phyloP scores from a whole-genome alignment of 2,797 vertebrate genomes.

The Bovichtus variegatus region DNA sequence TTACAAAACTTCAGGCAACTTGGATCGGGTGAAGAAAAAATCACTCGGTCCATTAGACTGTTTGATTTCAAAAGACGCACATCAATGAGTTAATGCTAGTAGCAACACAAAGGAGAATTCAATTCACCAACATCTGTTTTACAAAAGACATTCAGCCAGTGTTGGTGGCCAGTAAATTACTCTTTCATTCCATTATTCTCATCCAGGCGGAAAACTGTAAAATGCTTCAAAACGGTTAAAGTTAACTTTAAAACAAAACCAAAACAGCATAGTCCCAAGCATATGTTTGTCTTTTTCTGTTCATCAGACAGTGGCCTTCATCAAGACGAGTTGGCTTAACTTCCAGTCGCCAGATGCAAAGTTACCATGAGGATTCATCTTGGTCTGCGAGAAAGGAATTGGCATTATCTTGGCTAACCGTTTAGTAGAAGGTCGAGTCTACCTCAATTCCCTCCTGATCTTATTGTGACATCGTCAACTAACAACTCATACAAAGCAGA shows the following conservation, averaged over 20 bases:
- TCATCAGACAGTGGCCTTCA: background rate
- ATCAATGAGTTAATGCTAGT: background rate
- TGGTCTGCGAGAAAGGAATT: background rate
- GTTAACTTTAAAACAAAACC: background rate
- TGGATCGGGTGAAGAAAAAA: background rate
- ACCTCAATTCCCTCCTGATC: background rate
- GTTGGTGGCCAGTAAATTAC: background rate
- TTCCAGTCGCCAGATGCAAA: background rate
- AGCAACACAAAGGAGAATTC: background rate
- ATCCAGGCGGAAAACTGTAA: slow-evolving; percentile 2
- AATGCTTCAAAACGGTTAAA: background rate
- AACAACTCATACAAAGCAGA: background rate
- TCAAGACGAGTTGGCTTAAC: slow-evolving; percentile 1
- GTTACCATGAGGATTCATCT: background rate
- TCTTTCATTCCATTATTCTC: background rate
- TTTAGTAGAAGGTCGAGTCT: background rate
- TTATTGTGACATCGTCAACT: background rate
- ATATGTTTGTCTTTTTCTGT: background rate
- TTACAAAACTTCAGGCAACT: background rate
- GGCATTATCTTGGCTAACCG: background rate
- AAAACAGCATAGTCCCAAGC: background rate
- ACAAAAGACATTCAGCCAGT: background rate
- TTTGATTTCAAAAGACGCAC: background rate
- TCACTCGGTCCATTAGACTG: background rate
- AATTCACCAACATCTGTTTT: background rate